A percentile compares a stretch with the other conserved stretches of the same genome.
phyloP scores from a whole-genome alignment of 2,113 vertebrate genomes.

The Toxotes jaculatrix region DNA sequence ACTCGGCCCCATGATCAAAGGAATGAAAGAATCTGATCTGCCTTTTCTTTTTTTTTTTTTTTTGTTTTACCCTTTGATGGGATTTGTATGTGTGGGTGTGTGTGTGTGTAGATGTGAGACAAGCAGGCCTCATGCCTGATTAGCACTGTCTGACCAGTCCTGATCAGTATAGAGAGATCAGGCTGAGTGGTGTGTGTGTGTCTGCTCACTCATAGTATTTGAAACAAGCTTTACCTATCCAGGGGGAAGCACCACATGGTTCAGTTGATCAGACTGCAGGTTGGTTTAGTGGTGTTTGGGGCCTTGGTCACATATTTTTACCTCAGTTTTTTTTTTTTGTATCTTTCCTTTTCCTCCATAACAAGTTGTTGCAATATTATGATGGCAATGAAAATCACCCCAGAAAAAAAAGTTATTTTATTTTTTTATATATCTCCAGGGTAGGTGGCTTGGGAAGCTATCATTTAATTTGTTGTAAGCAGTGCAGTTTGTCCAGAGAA shows the following conservation, averaged over 20 bases:
- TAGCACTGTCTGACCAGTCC: constrained; percentile 55
- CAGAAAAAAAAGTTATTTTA: background rate
- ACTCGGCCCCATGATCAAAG: constrained; percentile 61
- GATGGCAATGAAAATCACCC: constrained; percentile 29
- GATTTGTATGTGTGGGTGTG: constrained; percentile 44
- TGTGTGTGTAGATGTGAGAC: constrained; percentile 14
- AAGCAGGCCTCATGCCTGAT: constrained; percentile 52
- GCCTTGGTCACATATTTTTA: constrained; percentile 3
- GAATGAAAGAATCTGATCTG: constrained; percentile 66
- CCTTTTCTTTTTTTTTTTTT: constrained; percentile 2
- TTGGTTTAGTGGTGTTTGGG: background rate
- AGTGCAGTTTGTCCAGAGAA: constrained; percentile 44
- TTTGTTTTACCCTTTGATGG: constrained; percentile 69
- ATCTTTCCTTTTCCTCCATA: background rate
- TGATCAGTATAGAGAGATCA: constrained; percentile 33
- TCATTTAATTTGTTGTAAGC: constrained; percentile 53
- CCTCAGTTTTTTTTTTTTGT: background rate
- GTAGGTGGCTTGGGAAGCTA: constrained; percentile 28
- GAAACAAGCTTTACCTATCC: constrained; percentile 25
- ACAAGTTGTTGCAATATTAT: constrained; percentile 17
- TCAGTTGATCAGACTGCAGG: background rate
- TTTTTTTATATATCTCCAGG: background rate
- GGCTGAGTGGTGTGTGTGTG: constrained; percentile 22
- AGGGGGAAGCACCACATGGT: background rate
- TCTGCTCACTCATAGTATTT: constrained; percentile 15